Percentiles rank a stretch among this genome's conserved stretches.
phyloP scores from a whole-genome alignment of 2,888 invertebrate genomes.

The Agrotis puta region DNA sequence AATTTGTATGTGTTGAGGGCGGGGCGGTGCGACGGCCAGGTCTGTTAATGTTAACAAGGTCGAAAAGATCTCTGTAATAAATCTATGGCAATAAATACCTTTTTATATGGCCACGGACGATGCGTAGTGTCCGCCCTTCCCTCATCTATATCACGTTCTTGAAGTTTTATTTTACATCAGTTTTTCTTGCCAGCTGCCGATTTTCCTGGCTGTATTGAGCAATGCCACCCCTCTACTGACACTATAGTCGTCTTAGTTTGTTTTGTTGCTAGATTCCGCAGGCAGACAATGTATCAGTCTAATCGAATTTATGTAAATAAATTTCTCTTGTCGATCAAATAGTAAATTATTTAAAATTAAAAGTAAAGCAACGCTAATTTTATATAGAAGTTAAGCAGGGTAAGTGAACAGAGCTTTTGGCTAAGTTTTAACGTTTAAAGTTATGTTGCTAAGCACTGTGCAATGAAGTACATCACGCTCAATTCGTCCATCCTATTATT shows the following conservation, averaged over 20 bases:
- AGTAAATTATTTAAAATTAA: conserved; percentile 34
- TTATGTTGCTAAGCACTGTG: conserved; percentile 50
- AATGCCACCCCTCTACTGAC: conserved; percentile 9
- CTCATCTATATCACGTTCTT: conserved; percentile 31
- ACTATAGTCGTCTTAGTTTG: neutral
- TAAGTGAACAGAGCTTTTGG: conserved; percentile 52
- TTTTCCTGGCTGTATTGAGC: conserved; percentile 11
- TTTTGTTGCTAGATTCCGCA: conserved; percentile 39
- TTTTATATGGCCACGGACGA: conserved; percentile 51
- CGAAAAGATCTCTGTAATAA: conserved; percentile 59
- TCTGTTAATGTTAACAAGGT: conserved; percentile 53
- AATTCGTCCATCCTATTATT: conserved; percentile 59
- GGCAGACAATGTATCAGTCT: conserved; percentile 31
- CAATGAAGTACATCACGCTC: conserved; percentile 38
- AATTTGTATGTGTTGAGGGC: conserved; percentile 71
- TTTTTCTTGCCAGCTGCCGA: conserved; percentile 38
- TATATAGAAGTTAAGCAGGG: conserved; percentile 50
- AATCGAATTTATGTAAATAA: conserved; percentile 42
- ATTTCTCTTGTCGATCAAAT: conserved; percentile 58
- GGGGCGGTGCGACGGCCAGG: conserved; percentile 39
- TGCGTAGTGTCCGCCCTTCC: conserved; percentile 36
- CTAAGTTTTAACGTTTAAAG: conserved; percentile 34
- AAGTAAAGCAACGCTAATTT: conserved; percentile 39
- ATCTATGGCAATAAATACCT: conserved; percentile 64
- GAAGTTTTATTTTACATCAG: conserved; percentile 25